phyloP scores from a whole-genome alignment of 2,113 vertebrate species.

The western clawed frog (Xenopus tropicalis) region UCB_Xtro_10.0 CM004450.2:138612001-138612500 shows the following conservation, averaged over 20 bases:
- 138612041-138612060: conserved; percentile 54
- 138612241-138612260: conserved; percentile 17
- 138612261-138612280: conserved; percentile 11
- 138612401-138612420: too few species aligned
- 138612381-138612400: too few species aligned
- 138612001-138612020: conserved; percentile 42
- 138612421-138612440: too few species aligned
- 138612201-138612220: conserved; percentile 48
- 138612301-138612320: too few species aligned
- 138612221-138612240: conserved; percentile 21
- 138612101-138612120: conserved; percentile 6
- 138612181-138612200: conserved; percentile 49
- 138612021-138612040: conserved; percentile 31
- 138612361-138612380: too few species aligned
- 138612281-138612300: too few species aligned
- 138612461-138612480: too few species aligned
- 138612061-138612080: conserved; percentile 56
- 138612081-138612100: conserved; percentile 53
- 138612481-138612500: too few species aligned
- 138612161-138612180: conserved; percentile 51
- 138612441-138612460: too few species aligned
- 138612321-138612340: too few species aligned
- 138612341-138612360: too few species aligned
- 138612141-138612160: conserved; percentile 57
- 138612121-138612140: conserved; percentile 47